A percentile compares a stretch with the other conserved stretches of the same genome.
Conservation (phyloP, 1,140 invertebrate species). For the Drosophila carrolli region DNA sequence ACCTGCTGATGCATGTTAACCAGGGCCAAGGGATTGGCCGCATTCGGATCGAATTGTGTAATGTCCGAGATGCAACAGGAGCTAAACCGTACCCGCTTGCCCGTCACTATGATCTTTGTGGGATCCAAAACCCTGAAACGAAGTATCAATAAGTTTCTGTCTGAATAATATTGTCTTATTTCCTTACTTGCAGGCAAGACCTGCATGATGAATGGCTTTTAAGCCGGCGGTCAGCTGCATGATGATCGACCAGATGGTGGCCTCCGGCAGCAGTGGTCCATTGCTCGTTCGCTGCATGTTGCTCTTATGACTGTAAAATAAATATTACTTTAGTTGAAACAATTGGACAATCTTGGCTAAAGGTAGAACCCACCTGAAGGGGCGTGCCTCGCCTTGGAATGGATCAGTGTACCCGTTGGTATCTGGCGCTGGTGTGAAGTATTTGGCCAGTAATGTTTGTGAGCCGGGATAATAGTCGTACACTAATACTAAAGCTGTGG, state of each 20-base stretch:
- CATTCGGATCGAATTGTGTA: slow-evolving; percentile 91
- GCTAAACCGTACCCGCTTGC: slow-evolving; percentile 91
- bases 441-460: slow-evolving; percentile 93
- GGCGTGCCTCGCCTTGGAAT: slow-evolving; percentile 92
- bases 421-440: slow-evolving; percentile 90
- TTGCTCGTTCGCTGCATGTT: slow-evolving; percentile 87
- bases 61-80: slow-evolving; percentile 94
- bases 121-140: slow-evolving; percentile 92
- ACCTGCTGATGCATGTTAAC: slow-evolving; percentile 91
- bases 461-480: slow-evolving; percentile 97
- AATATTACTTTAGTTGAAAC: neutral
- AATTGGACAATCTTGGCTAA: neutral
- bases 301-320: slow-evolving; percentile 89
- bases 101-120: slow-evolving; percentile 94
- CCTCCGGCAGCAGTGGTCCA: slow-evolving; percentile 92
- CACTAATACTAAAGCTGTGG: slow-evolving; percentile 96
- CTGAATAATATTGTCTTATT: neutral
- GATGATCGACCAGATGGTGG: slow-evolving; percentile 97
- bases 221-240: slow-evolving; percentile 98
- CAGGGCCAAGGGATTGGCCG: slow-evolving; percentile 85
- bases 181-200: slow-evolving; percentile 88
- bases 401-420: slow-evolving; percentile 91
- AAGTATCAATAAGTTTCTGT: neutral
- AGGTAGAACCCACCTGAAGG: slow-evolving; percentile 85
- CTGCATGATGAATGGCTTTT: slow-evolving; percentile 94